These are phyloP conservation scores for Pangasius macronema DNA, from an alignment of 2,797 vertebrate species.

Conservation along the genomic window DNA sequence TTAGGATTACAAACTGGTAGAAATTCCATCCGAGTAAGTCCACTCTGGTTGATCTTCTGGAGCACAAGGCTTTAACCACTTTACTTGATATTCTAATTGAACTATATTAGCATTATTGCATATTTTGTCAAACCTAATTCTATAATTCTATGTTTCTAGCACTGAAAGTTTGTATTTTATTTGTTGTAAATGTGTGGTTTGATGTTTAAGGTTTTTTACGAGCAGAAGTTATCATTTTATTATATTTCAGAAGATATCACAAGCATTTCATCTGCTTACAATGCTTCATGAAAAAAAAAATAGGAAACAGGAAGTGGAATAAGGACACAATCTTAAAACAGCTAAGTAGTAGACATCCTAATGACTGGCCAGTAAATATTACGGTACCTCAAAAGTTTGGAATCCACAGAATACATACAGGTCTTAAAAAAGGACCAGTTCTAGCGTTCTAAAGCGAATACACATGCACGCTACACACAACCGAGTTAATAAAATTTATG, in stretches of 20 bases:
- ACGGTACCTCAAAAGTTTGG: neutral
- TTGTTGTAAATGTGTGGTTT: neutral
- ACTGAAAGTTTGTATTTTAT: neutral
- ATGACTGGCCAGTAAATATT: conserved; percentile 6
- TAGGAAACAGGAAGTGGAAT: neutral
- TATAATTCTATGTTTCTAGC: neutral
- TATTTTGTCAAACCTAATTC: neutral
- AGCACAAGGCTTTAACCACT: neutral
- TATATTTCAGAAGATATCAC: neutral
- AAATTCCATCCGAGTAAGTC: neutral
- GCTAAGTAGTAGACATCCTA: neutral
- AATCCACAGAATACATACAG: neutral
- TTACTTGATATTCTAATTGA: neutral
- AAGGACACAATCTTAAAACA: neutral
- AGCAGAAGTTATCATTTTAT: neutral
- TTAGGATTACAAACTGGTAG: neutral
- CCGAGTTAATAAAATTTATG: neutral
- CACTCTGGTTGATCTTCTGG: neutral
- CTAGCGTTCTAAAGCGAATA: neutral
- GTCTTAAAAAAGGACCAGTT: neutral
- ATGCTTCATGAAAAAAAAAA: neutral
- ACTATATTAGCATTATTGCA: neutral
- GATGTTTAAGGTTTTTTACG: neutral
- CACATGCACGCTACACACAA: neutral
- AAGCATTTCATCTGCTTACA: neutral